Conservation (phyloP, 2,888 invertebrate genomes). For the Alloplasta piceator region DNA sequence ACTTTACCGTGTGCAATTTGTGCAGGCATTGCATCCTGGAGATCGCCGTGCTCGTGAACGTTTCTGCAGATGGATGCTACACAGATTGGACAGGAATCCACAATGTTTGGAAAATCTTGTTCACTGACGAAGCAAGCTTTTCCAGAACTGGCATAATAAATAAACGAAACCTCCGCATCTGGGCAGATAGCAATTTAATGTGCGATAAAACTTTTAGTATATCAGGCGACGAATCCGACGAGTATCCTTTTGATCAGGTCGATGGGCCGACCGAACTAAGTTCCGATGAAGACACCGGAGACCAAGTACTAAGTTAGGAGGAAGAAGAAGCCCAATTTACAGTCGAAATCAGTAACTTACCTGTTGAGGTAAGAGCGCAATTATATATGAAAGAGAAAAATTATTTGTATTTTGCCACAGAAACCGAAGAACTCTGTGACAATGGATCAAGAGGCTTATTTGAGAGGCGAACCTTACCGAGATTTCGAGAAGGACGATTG, state of each 20-base stretch:
- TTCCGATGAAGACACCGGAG: not conserved
- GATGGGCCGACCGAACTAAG: not conserved
- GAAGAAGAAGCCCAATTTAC: not conserved
- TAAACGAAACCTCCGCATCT: too few relatives aligned
- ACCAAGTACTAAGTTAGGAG: not conserved
- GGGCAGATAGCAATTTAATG: not conserved
- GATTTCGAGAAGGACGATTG: too few relatives aligned
- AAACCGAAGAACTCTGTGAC: conserved; percentile 6
- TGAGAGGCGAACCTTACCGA: too few relatives aligned
- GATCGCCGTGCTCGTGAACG: too few relatives aligned
- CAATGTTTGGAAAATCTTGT: too few relatives aligned
- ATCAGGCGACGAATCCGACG: conserved; percentile 19
- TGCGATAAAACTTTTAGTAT: not conserved
- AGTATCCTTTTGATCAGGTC: conserved; percentile 6
- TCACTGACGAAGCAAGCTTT: too few relatives aligned
- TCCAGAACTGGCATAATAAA: too few relatives aligned
- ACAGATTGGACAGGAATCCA: too few relatives aligned
- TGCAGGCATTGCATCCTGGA: too few relatives aligned
- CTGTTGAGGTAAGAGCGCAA: conserved; percentile 4
- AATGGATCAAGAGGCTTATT: too few relatives aligned
- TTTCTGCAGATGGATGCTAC: too few relatives aligned
- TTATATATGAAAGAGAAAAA: conserved; percentile 38
- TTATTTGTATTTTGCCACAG: conserved; percentile 45
- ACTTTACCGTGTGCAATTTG: too few relatives aligned
- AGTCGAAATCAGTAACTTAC: not conserved